Evolutionary conservation across 2,888 invertebrate species (phyloP).

Genomic region (Troilus luridus): DNA sequence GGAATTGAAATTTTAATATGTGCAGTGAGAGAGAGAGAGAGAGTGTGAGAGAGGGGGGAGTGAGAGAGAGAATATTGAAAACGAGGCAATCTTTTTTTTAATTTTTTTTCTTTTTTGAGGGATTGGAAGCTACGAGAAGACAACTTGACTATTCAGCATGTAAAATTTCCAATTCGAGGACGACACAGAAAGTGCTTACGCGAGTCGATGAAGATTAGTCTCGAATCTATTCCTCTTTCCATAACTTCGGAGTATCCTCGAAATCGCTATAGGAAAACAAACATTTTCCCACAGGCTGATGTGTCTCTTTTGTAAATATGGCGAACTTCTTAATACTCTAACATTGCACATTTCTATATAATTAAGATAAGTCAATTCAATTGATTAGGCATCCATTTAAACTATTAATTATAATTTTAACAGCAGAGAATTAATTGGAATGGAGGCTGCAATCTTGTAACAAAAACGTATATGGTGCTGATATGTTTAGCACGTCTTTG

Average conservation of each 20-base stretch:
- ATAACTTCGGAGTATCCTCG: not conserved
- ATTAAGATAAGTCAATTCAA: no score
- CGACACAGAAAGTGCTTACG: not conserved
- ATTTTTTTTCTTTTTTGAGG: not conserved
- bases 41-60: not conserved
- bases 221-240: not conserved
- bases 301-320: no score
- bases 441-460: no score
- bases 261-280: not conserved
- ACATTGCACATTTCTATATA: no score
- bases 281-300: not conserved
- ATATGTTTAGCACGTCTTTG: no score
- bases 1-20: no score
- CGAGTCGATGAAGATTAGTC: not conserved
- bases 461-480: no score
- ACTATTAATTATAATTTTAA: no score
- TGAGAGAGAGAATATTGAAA: not conserved
- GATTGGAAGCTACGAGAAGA: not conserved
- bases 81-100: not conserved
- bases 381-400: no score
- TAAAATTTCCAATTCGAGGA: slow-evolving; percentile 14
- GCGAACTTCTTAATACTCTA: no score
- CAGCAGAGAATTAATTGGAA: no score
- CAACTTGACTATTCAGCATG: slow-evolving; percentile 20
- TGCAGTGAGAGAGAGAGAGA: no score